Conservation (phyloP, 2,113 vertebrate genomes). For the Coryphaenoides rupestris region DNA sequence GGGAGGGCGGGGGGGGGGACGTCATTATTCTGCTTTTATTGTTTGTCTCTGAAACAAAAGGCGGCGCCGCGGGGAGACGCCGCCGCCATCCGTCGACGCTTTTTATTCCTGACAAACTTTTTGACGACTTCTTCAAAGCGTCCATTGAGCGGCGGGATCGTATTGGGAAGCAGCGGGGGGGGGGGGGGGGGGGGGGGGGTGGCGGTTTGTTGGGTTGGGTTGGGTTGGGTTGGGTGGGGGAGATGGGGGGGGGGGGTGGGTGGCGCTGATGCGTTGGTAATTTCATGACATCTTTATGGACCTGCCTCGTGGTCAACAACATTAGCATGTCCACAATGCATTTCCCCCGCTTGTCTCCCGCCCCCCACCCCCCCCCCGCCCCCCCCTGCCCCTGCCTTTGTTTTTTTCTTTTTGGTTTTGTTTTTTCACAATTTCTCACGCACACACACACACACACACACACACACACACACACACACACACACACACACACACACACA, state of each 20-base stretch:
- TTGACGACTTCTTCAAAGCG: constrained; percentile 67
- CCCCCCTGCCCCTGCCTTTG: no score
- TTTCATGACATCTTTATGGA: constrained; percentile 84
- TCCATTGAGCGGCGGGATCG: constrained; percentile 45
- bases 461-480: constrained; percentile 51
- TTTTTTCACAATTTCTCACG: constrained; percentile 46
- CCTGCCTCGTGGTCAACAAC: constrained; percentile 67
- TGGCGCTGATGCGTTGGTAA: constrained; percentile 46
- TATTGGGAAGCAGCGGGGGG: constrained; percentile 38
- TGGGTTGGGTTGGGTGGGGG: constrained; percentile 7
- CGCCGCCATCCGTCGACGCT: constrained; percentile 19
- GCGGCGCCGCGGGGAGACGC: constrained; percentile 20
- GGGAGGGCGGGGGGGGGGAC: constrained; percentile 22
- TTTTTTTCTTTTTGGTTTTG: constrained; percentile 19
- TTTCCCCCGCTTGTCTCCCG: constrained; percentile 43
- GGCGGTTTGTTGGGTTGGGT: constrained; percentile 36
- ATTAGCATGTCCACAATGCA: constrained; percentile 77
- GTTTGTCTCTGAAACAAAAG: constrained; percentile 58
- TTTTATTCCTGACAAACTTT: constrained; percentile 46
- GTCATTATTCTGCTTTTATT: constrained; percentile 55
- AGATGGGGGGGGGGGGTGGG: constrained; percentile 19
- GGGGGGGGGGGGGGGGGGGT: constrained; percentile 32
- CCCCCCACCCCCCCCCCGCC: constrained; percentile 12
- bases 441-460: constrained; percentile 44
- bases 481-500: constrained; percentile 50